Conservation (phyloP, 2,113 vertebrate species). For the Callionymus lyra region DNA sequence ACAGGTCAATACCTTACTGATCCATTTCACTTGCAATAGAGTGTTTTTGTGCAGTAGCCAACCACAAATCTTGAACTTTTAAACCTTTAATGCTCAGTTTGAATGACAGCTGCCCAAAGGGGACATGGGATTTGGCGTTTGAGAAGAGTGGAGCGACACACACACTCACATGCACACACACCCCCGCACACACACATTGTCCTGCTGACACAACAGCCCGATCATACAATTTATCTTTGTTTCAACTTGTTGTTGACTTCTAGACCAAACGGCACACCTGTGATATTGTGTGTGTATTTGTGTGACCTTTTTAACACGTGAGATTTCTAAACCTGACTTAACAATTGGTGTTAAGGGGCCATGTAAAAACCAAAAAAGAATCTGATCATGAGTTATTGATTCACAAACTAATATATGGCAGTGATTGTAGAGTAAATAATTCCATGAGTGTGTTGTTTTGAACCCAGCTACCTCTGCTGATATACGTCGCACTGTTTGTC, state of each 20-base stretch:
- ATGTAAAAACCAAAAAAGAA: constrained; percentile 20
- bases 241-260: constrained; percentile 59
- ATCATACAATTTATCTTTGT: constrained; percentile 50
- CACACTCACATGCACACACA: constrained; percentile 7
- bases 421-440: background rate
- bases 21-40: constrained; percentile 35
- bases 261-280: constrained; percentile 53
- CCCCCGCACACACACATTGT: constrained; percentile 1
- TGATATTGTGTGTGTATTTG: constrained; percentile 13
- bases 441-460: constrained; percentile 1
- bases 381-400: constrained; percentile 1
- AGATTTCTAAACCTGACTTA: constrained; percentile 25
- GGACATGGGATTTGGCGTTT: constrained; percentile 24
- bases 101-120: constrained; percentile 49
- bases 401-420: too few species aligned
- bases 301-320: constrained; percentile 20
- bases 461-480: background rate
- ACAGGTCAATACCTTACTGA: background rate
- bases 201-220: constrained; percentile 24
- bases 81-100: constrained; percentile 29
- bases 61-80: constrained; percentile 18
- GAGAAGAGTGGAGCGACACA: constrained; percentile 9
- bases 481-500: constrained; percentile 5
- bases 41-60: constrained; percentile 29
- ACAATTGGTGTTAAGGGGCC: constrained; percentile 14